Percentiles rank a stretch among this genome's conserved stretches.
These are phyloP conservation scores for Atta texana DNA, from an alignment of 1,140 invertebrate species.

Conservation along the genomic window DNA sequence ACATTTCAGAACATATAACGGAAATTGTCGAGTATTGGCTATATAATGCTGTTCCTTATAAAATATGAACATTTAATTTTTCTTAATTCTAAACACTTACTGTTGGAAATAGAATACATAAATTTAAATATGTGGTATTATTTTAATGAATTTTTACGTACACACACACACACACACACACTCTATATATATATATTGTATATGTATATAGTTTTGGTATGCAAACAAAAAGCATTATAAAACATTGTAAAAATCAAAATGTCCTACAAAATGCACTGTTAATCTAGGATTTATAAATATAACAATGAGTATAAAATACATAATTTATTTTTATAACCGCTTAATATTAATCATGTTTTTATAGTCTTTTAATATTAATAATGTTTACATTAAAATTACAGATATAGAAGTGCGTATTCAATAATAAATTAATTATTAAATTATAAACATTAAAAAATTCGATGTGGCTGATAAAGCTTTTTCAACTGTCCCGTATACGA, in stretches of 20 bases:
- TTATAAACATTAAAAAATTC: neutral
- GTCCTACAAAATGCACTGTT: neutral
- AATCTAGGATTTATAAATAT: neutral
- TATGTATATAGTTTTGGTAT: too few species aligned
- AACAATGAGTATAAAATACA: neutral
- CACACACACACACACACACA: too few species aligned
- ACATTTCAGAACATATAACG: neutral
- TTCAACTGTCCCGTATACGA: neutral
- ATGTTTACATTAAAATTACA: neutral
- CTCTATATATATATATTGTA: too few species aligned
- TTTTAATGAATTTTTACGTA: neutral
- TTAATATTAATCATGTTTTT: neutral
- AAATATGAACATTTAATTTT: neutral
- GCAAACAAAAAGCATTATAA: neutral
- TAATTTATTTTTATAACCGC: neutral
- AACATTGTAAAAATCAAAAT: neutral
- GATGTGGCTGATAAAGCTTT: neutral
- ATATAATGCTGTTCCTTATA: neutral
- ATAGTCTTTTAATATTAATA: neutral
- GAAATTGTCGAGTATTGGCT: neutral
- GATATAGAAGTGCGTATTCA: neutral
- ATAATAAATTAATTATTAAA: constrained; percentile 30
- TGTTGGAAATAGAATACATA: too few species aligned
- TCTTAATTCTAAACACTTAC: neutral
- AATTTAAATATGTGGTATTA: too few species aligned